These are phyloP conservation scores for Nipponia nippon DNA, from an alignment of 2,113 vertebrate species.

Conservation along the genomic window DNA sequence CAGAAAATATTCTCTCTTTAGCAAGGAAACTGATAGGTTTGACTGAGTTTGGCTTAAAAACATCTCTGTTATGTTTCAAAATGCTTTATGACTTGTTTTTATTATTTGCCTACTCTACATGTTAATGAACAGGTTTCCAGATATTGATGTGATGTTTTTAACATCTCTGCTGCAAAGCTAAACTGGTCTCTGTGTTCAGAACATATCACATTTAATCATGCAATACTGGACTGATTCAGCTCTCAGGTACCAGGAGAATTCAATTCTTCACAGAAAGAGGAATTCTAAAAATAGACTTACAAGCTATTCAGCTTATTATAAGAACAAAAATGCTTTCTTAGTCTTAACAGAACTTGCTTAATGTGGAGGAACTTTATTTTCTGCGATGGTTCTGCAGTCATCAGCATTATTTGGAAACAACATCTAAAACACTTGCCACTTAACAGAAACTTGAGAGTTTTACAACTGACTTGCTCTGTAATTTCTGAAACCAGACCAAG, in stretches of 20 bases:
- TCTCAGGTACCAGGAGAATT: neutral
- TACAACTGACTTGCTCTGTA: conserved; percentile 12
- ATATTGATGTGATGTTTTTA: neutral
- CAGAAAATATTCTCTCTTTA: neutral
- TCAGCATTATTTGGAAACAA: conserved; percentile 29
- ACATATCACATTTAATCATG: neutral
- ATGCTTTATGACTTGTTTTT: neutral
- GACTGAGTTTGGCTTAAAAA: neutral
- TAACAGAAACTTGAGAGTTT: neutral
- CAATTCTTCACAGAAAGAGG: neutral
- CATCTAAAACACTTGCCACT: neutral
- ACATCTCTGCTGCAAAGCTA: neutral
- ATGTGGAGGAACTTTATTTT: conserved; percentile 23
- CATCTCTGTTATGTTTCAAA: neutral
- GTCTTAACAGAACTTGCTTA: neutral
- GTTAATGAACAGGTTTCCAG: neutral
- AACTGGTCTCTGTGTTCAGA: neutral
- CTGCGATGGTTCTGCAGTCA: neutral
- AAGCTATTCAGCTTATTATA: neutral
- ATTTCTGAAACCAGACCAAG: conserved; percentile 49
- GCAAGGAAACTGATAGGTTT: neutral
- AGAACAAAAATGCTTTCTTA: neutral
- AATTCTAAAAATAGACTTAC: conserved; percentile 38
- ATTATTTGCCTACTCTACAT: neutral
- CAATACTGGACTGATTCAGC: neutral